Evolutionary conservation across 1,140 invertebrate species (phyloP).

Genomic region (Centruroides sculpturatus): DNA sequence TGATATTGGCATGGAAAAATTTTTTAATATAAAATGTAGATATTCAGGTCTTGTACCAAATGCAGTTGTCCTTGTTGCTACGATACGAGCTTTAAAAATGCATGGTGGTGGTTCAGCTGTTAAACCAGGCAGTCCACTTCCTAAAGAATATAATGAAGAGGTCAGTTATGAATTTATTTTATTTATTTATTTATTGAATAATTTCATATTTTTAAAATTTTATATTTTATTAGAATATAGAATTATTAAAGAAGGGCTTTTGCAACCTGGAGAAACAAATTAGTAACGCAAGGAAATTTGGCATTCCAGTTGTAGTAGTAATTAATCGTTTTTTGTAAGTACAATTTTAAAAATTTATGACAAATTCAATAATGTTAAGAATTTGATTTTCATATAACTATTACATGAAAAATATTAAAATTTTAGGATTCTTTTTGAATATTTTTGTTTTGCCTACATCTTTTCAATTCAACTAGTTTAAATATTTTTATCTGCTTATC

Average conservation of each 20-base stretch:
- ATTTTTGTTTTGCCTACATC: too few relatives aligned
- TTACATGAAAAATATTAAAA: too few relatives aligned
- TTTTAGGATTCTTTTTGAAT: too few relatives aligned
- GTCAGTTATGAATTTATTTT: conserved; percentile 17
- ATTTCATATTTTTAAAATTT: background rate
- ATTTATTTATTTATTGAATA: background rate
- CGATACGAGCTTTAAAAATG: conserved; percentile 92
- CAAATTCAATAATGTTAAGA: too few relatives aligned
- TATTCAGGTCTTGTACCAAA: conserved; percentile 68
- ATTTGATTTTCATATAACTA: too few relatives aligned
- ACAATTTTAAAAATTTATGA: background rate
- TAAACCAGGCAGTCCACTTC: conserved; percentile 62
- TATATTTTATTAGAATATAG: conserved; percentile 58
- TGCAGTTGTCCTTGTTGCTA: conserved; percentile 83
- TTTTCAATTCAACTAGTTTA: too few relatives aligned
- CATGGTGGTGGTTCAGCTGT: conserved; percentile 91
- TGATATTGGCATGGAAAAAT: conserved; percentile 99
- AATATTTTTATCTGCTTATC: too few relatives aligned
- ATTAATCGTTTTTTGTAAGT: conserved; percentile 74
- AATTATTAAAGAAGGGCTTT: conserved; percentile 72
- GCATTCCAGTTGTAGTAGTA: conserved; percentile 88
- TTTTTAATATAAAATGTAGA: conserved; percentile 96
- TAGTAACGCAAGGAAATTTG: conserved; percentile 75
- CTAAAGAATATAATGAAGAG: conserved; percentile 62
- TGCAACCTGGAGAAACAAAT: conserved; percentile 90